Evolutionary conservation across 2,113 vertebrate species (phyloP), one percentile per base, ranked within the genome.

Genomic region (Urocitellus parryii): DNA sequence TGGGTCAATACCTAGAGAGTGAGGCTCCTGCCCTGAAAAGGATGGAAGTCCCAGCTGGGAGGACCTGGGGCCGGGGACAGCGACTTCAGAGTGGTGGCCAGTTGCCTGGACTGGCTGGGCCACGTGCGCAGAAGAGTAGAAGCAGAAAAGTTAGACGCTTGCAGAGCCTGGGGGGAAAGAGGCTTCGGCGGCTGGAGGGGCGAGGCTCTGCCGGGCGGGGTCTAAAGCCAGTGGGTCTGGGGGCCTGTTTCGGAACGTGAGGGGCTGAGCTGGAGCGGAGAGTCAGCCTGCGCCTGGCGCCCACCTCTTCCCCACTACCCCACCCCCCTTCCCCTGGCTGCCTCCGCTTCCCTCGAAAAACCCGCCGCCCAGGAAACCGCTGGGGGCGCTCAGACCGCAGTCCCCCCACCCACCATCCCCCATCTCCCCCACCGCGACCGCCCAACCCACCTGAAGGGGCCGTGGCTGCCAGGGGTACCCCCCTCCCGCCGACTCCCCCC

Each of bases 391-490:
- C 85, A 91, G 96, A 97, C 98, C 98, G 96, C 98, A 98, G 97
- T 72, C 37, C 90, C 81, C 86, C 56, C 76, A 39, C 73, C 82
- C 17, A 79, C 81, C 91, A 67, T 90, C 96, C 97, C 97, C 94
- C 58, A 84, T 82, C 70, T 80, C 88, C 88, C 95, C 96, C 80
- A 89, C 94, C 74, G 96, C 96, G 96, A 97, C 96, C 97, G 95
- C 97, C 97, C 96, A 96, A 97, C 97, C 97, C 97, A 97, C 98
- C 96, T 97, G 94, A 97, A 97, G 97, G 90, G 96, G 86, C 97
- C 94, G 94, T 77, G 98, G 94, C 95, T 73, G 88, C 91, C 65
- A 20, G 93, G 97, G 97, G 95, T 94, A 88, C 96, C 93, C 96
- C 53, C 94, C 96, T 97, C 97, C 96, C 82, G 63, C 22, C 16